Evolutionary conservation across 2,888 invertebrate species (phyloP).

Genomic region (Sipha maydis): DNA sequence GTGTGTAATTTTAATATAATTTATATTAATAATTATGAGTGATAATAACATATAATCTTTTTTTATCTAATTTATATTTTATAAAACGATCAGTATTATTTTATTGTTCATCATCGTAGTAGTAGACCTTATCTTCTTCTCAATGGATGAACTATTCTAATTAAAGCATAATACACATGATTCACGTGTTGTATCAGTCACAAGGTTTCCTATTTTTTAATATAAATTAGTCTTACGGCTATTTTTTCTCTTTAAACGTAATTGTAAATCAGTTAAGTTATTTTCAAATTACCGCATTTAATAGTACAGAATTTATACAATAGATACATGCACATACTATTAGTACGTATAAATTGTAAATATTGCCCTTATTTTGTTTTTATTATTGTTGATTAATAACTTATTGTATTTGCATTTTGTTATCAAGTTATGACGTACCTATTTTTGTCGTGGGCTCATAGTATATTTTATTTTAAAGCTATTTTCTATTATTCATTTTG

Average conservation of each 20-base stretch:
- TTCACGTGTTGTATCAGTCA: background rate
- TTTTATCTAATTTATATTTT: slow-evolving; percentile 22
- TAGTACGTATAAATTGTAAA: background rate
- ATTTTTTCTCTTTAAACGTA: background rate
- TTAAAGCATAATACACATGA: background rate
- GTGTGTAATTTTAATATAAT: background rate
- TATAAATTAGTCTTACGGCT: background rate
- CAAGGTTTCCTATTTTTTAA: background rate
- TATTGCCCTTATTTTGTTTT: background rate
- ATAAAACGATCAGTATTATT: slow-evolving; percentile 13
- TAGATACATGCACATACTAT: background rate
- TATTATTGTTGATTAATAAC: background rate
- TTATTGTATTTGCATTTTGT: background rate
- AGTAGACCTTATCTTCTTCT: slow-evolving; percentile 4
- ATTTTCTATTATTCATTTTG: slow-evolving; percentile 15
- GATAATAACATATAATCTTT: background rate
- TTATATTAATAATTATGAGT: background rate
- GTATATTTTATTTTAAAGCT: background rate
- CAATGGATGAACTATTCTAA: background rate
- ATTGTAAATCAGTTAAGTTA: background rate
- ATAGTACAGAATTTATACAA: too few species aligned
- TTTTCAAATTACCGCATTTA: background rate
- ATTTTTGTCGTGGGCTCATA: background rate
- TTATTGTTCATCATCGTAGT: background rate
- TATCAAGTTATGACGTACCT: slow-evolving; percentile 53